Percentiles rank a stretch among this genome's conserved stretches.
These are phyloP conservation scores for Epizoanthus rinbou DNA, from an alignment of 92 coral and sea anemone genomes.

Conservation along the genomic window DNA sequence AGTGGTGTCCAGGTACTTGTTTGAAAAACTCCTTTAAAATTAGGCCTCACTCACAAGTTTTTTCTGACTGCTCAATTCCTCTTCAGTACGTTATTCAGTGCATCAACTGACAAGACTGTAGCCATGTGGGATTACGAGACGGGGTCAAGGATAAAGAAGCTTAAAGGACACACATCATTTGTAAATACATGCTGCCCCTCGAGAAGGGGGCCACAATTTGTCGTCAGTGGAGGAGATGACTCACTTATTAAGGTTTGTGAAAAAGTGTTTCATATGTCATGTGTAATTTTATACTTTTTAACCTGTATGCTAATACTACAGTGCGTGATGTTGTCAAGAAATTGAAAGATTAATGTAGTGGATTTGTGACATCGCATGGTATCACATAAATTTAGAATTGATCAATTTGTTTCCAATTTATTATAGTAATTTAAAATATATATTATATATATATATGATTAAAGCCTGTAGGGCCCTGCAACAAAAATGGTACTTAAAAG, in stretches of 20 bases:
- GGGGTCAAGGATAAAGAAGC: slow-evolving; percentile 87
- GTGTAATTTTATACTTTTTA: background rate
- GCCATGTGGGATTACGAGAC: slow-evolving; percentile 98
- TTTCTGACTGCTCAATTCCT: background rate
- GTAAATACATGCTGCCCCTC: slow-evolving; percentile 97
- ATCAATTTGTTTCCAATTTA: too few species aligned
- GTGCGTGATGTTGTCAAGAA: too few species aligned
- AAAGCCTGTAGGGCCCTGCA: too few species aligned
- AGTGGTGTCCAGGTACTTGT: background rate
- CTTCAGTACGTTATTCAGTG: slow-evolving; percentile 89
- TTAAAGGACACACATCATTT: slow-evolving; percentile 95
- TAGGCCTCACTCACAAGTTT: background rate
- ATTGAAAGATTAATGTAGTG: too few species aligned
- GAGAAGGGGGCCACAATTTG: slow-evolving; percentile 90
- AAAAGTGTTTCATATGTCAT: background rate
- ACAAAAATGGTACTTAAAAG: too few species aligned
- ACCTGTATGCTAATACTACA: background rate
- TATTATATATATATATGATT: too few species aligned
- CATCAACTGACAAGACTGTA: slow-evolving; percentile 97
- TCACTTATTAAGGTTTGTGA: slow-evolving; percentile 79
- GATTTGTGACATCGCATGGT: too few species aligned
- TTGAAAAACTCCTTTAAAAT: background rate
- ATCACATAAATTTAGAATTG: too few species aligned
- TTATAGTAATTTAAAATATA: too few species aligned
- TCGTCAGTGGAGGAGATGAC: slow-evolving; percentile 98